phyloP scores from a whole-genome alignment of 2,797 vertebrate species.

The Poeciliopsis infans region DNA sequence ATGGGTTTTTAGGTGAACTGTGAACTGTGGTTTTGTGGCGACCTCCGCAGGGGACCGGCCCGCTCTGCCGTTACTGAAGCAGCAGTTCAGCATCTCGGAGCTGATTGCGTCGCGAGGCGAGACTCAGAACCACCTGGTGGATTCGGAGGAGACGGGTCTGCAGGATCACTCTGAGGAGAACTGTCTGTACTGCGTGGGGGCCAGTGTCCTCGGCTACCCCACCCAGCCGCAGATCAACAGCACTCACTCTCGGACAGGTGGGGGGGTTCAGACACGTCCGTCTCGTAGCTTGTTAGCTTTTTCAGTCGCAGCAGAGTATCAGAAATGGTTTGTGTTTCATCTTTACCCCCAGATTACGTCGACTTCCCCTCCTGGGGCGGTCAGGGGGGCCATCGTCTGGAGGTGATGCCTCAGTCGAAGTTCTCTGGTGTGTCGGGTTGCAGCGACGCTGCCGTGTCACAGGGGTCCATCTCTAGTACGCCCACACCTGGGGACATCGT shows the following conservation, averaged over 20 bases:
- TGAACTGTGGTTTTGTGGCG: neutral
- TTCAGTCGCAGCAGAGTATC: neutral
- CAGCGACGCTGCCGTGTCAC: conserved; percentile 92
- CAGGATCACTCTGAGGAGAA: conserved; percentile 97
- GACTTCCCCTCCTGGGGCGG: conserved; percentile 95
- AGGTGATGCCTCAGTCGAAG: conserved; percentile 93
- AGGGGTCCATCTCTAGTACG: conserved; percentile 91
- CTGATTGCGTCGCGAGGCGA: conserved; percentile 93
- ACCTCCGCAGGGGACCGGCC: conserved; percentile 81
- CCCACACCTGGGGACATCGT: conserved; percentile 91
- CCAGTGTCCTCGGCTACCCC: conserved; percentile 88
- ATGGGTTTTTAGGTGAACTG: neutral
- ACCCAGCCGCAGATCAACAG: conserved; percentile 85
- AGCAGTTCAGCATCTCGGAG: conserved; percentile 97
- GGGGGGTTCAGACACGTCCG: neutral
- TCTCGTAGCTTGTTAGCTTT: neutral
- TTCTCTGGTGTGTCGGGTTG: conserved; percentile 97
- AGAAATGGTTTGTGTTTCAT: neutral
- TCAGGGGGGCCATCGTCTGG: conserved; percentile 90
- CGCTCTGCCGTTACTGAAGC: conserved; percentile 85
- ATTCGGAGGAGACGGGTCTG: conserved; percentile 92
- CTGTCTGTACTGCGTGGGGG: conserved; percentile 96
- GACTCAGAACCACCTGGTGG: conserved; percentile 86
- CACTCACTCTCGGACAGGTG: conserved; percentile 88
- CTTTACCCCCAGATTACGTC: conserved; percentile 83